phyloP scores from a whole-genome alignment of 1,140 invertebrate genomes.

The Lasaia peninsularis region DNA sequence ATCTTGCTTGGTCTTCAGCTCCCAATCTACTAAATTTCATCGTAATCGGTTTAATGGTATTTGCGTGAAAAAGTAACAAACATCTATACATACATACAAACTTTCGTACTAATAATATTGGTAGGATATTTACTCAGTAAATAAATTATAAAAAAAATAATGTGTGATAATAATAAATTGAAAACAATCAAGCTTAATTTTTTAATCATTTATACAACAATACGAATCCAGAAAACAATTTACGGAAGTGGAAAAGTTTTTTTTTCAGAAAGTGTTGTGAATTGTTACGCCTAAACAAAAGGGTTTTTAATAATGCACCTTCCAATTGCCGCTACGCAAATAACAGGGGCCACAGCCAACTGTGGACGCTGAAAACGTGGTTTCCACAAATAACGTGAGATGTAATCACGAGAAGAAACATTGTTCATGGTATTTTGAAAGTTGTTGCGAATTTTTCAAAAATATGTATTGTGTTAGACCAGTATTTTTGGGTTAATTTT shows the following conservation, averaged over 20 bases:
- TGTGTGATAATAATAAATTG: too few relatives aligned
- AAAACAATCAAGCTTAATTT: slow-evolving; percentile 6
- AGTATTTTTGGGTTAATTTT: too few relatives aligned
- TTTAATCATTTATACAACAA: not conserved
- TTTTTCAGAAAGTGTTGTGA: slow-evolving; percentile 67
- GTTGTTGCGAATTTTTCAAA: too few relatives aligned
- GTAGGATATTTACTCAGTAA: too few relatives aligned
- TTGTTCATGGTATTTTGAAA: not conserved
- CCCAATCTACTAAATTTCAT: too few relatives aligned
- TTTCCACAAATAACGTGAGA: slow-evolving; percentile 18
- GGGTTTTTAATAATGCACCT: slow-evolving; percentile 77
- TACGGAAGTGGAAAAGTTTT: slow-evolving; percentile 26
- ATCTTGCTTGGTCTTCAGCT: too few relatives aligned
- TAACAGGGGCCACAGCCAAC: slow-evolving; percentile 52
- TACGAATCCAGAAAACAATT: not conserved
- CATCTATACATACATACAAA: too few relatives aligned
- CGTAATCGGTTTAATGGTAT: too few relatives aligned
- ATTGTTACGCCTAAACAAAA: slow-evolving; percentile 73
- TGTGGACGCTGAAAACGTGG: slow-evolving; percentile 15
- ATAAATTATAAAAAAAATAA: too few relatives aligned
- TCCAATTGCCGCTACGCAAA: slow-evolving; percentile 77
- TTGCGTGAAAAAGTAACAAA: too few relatives aligned
- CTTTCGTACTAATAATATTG: too few relatives aligned
- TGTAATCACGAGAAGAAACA: slow-evolving; percentile 4
- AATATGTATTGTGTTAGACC: too few relatives aligned